Evolutionary conservation across 2,113 vertebrate species (phyloP).

Genomic region (Orcinus orca): DNA sequence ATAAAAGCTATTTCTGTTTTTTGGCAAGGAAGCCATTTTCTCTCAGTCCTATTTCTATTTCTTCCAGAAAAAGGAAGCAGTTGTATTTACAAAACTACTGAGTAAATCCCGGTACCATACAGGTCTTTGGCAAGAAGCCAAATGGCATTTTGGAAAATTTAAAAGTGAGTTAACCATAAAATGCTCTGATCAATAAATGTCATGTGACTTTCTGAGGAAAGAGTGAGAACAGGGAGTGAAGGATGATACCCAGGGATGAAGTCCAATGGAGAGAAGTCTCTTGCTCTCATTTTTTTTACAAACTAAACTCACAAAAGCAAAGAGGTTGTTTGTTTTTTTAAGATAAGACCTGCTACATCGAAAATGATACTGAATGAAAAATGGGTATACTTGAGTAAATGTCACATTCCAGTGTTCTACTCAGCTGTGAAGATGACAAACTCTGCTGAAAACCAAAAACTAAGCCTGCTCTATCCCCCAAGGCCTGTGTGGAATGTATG

Average conservation of each 20-base stretch:
- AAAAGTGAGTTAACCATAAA: not conserved
- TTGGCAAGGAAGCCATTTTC: not conserved
- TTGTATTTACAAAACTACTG: not conserved
- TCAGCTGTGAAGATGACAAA: constrained; percentile 28
- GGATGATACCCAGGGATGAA: not conserved
- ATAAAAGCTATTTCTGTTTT: constrained; percentile 44
- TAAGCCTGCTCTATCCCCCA: not conserved
- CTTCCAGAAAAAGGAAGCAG: not conserved
- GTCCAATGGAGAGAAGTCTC: not conserved
- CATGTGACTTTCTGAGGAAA: not conserved
- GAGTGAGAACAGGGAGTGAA: not conserved
- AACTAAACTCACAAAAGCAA: not conserved
- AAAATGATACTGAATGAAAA: constrained; percentile 13
- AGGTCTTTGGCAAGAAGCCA: not conserved
- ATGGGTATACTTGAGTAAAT: not conserved
- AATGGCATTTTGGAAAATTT: not conserved
- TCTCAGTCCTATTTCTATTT: not conserved
- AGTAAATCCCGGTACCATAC: not conserved
- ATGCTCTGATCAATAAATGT: not conserved
- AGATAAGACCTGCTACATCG: not conserved
- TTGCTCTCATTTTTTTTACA: not conserved
- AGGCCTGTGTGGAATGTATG: constrained; percentile 40
- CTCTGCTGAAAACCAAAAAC: not conserved
- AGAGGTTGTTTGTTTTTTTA: not conserved
- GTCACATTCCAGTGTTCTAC: constrained; percentile 11